Conservation (phyloP, 2,888 invertebrate species). For the Branchipolynoe longqiensis region DNA sequence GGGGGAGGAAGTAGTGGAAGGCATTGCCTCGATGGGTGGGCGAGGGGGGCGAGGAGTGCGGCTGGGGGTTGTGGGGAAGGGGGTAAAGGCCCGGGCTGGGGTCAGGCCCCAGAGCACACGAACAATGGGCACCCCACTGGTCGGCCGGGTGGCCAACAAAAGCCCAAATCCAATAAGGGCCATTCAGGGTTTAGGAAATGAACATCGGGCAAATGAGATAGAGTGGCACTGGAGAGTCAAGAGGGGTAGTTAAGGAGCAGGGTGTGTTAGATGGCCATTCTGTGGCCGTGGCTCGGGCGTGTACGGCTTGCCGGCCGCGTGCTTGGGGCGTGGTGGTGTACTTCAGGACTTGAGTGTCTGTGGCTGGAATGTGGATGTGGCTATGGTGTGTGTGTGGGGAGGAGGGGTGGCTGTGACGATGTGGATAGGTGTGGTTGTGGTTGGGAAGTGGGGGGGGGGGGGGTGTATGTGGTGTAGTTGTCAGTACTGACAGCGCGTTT, state of each 20-base stretch:
- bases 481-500: no score
- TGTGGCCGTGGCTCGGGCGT: conserved; percentile 1
- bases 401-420: no score
- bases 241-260: neutral
- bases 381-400: neutral
- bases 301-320: no score
- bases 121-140: conserved; percentile 52
- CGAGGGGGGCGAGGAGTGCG: neutral
- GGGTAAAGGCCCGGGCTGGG: neutral
- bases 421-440: neutral
- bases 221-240: conserved; percentile 37
- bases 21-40: no score
- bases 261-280: conserved; percentile 21
- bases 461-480: no score
- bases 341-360: no score
- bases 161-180: conserved; percentile 23
- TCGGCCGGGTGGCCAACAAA: neutral
- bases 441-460: neutral
- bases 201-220: conserved; percentile 46
- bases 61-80: no score
- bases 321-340: no score
- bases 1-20: no score
- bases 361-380: neutral
- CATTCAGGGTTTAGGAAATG: conserved; percentile 39
- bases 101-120: conserved; percentile 41